phyloP scores from a whole-genome alignment of 2,113 vertebrate species.

The Mus spicilegus region DNA sequence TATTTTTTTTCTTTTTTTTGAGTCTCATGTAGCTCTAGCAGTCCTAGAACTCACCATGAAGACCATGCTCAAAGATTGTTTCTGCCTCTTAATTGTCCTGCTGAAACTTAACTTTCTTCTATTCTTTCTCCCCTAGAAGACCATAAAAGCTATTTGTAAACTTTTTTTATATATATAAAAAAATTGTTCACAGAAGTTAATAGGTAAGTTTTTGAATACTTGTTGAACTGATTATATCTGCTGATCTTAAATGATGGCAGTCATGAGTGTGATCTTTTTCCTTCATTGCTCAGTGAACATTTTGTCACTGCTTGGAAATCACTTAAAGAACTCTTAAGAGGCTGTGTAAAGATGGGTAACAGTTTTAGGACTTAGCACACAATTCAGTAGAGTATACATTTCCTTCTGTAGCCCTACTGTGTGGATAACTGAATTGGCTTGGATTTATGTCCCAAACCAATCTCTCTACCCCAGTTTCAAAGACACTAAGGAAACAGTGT shows the following conservation, averaged over 20 bases:
- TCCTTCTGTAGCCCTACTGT: background rate
- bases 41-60: background rate
- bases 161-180: background rate
- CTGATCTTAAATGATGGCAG: background rate
- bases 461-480: background rate
- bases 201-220: constrained; percentile 38
- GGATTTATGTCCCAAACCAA: background rate
- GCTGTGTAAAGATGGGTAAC: background rate
- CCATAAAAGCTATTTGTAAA: constrained; percentile 32
- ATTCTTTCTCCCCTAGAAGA: background rate
- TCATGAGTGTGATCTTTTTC: background rate
- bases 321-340: background rate
- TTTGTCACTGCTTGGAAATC: constrained; percentile 24
- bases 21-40: background rate
- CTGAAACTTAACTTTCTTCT: background rate
- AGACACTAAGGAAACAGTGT: background rate
- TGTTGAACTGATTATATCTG: background rate
- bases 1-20: background rate
- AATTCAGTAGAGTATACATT: background rate
- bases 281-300: constrained; percentile 12
- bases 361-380: background rate
- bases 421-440: background rate
- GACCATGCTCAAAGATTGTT: background rate
- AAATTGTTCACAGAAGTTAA: constrained; percentile 44
- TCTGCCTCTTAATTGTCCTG: background rate